Percentiles rank a stretch among this genome's conserved stretches.
Conservation (phyloP, 2,113 vertebrate species). For the Ardeotis arabs region DNA sequence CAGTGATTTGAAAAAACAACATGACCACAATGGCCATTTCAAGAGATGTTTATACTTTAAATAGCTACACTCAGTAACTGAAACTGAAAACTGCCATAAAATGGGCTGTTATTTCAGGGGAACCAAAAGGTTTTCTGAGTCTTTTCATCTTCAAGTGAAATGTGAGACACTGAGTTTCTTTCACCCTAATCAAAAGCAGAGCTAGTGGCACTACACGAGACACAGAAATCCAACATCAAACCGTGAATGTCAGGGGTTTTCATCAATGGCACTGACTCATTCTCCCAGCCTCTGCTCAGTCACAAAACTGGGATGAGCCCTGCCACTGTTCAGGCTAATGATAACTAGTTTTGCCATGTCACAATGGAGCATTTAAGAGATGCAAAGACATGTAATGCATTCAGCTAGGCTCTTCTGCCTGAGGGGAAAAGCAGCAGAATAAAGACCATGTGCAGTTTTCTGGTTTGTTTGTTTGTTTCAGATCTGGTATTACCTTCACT, state of each 20-base stretch:
- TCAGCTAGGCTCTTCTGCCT: background rate
- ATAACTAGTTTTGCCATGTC: background rate
- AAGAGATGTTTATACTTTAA: background rate
- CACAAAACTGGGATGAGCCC: background rate
- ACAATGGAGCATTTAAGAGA: background rate
- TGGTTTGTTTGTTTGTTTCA: background rate
- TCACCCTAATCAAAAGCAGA: conserved; percentile 36
- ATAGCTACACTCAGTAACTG: background rate
- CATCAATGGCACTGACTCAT: background rate
- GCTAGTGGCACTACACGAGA: background rate
- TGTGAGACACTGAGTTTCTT: conserved; percentile 23
- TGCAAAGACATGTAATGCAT: background rate
- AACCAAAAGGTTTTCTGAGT: background rate
- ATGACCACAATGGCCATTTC: background rate
- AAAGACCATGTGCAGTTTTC: background rate
- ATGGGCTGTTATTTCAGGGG: background rate
- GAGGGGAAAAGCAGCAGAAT: background rate
- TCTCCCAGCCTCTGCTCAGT: background rate
- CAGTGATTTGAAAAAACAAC: background rate
- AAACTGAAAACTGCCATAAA: conserved; percentile 17
- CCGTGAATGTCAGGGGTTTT: background rate
- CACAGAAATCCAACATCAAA: background rate
- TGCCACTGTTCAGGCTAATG: background rate
- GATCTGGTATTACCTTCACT: background rate
- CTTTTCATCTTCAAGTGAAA: conserved; percentile 48